Base-by-base conservation (phyloP, 2,888 invertebrate genomes). In the Drosophila kanekoi region DNA sequence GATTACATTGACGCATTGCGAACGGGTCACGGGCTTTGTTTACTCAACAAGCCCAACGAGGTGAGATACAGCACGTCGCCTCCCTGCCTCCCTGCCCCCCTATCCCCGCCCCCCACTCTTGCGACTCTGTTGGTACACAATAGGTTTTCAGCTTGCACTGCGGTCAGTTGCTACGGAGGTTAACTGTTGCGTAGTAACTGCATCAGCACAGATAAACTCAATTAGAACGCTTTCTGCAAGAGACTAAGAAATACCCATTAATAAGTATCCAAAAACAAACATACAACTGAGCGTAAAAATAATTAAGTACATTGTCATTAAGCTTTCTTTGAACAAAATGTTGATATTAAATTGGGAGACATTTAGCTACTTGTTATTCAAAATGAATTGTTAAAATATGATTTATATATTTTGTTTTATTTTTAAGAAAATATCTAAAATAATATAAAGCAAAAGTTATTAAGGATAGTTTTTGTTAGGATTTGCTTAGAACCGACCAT, bases 11-110 rank as follows among this genome's bases (percentile, higher is more conserved):
- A 96, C 89, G 95, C 96, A 83, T 94, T 99, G 81, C 94, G 96
- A 86, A 95, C 95, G 73, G 98, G 98, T 20, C 96, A 97, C 89
- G 97, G 97, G 38, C 94, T 98, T 78, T 99, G 99, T 93, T 94
- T 99, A 83, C 94, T 98, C 70, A 98, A 98, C 92, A 97, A 97
- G 92, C 98, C 98, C 51, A 98, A 98, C 93, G 97, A 98, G 95
- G 97, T 96, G 90, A 92, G 93, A 82, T 57, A 49, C 43, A 32
- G 3, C 23, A 32, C n/a, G 11, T n/a, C 4, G 6, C 6, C 37
- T 1, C 3, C 16, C 2, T 2, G 2, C 14, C 58, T 11, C 20
- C 0, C 4, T 1, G n/a, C n/a, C 37, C 2, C 6, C 28, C 14
- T n/a, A n/a, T n/a, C n/a, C n/a, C n/a, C n/a, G n/a, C n/a, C 38